Base-by-base conservation (phyloP, 1,140 invertebrate genomes). In the Eubasilissa regina region DNA sequence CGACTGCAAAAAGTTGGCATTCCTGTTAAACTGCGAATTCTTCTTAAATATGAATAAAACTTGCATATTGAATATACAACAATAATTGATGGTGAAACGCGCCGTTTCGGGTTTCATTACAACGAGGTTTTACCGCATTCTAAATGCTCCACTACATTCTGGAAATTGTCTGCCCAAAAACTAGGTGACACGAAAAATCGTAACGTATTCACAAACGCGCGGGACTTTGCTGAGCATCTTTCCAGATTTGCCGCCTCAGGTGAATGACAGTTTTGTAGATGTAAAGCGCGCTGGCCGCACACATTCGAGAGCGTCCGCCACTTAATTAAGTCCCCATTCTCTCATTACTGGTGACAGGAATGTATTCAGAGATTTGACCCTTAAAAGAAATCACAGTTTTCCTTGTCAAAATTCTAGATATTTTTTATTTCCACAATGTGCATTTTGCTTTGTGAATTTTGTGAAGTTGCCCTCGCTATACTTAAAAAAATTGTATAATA, bases 181-280 rank as follows among this genome's bases (percentile, higher is more conserved):
- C 48, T 78, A 78, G 77, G 77, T 78, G 77, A 78, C 77, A 51
- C 77, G 53, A 78, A 73, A 78, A 78, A 60, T 78, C 77, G 77
- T 78, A 73, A 73, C 55, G 44, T 64, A 51, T 78, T 78, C 77
- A 62, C 68, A 78, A 78, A 78, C 47, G 68, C 68, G 62, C 62
- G 73, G 68, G 75, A 77, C 75, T 77, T 77, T 73, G 68, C 73
- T 58, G 75, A 80, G 51, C 72, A 80, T 60, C 74, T 80, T 70
- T 68, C 60, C 72, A 80, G 74, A 80, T 75, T 76, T 76, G 74
- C 78, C 74, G 62, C 51, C 53, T 17, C 74, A 76, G 74, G 74
- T 80, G 74, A 80, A 75, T 43, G 43, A 68, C n/a, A 79, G 66
- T 70, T 75, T 68, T 75, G 78, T 75, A 79, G 70, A 75, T n/a